A percentile compares a stretch with the other conserved stretches of the same genome.
phyloP scores from a whole-genome alignment of 2,797 vertebrate genomes.

The Gouania willdenowi region DNA sequence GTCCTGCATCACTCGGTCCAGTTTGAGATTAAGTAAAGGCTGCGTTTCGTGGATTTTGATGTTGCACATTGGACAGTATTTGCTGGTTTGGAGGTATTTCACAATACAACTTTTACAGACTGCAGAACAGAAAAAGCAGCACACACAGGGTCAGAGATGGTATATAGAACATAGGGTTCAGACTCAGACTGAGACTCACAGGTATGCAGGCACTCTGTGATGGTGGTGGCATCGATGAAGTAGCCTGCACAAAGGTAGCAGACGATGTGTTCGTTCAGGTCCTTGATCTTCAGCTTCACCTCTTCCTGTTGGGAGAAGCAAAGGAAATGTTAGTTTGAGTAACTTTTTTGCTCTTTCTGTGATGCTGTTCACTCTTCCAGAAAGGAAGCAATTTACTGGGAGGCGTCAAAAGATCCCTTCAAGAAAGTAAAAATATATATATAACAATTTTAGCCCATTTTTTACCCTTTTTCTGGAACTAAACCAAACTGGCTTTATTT shows the following conservation, averaged over 20 bases:
- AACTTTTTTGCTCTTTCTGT: too few relatives aligned
- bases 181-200: conserved; percentile 90
- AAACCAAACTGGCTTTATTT: too few relatives aligned
- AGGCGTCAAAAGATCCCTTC: too few relatives aligned
- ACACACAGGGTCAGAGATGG: neutral
- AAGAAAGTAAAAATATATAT: too few relatives aligned
- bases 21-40: conserved; percentile 93
- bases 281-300: conserved; percentile 98
- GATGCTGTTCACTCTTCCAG: too few relatives aligned
- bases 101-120: conserved; percentile 98
- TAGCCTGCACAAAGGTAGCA: conserved; percentile 96
- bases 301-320: conserved; percentile 80
- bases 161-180: neutral
- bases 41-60: conserved; percentile 99
- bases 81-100: conserved; percentile 97
- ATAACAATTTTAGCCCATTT: too few relatives aligned
- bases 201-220: conserved; percentile 96
- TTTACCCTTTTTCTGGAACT: too few relatives aligned
- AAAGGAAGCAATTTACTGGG: too few relatives aligned
- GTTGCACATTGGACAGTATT: conserved; percentile 99
- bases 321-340: too few relatives aligned
- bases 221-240: conserved; percentile 96
- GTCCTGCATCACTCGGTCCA: conserved; percentile 98
- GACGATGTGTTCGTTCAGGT: conserved; percentile 96
- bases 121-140: too few relatives aligned